Evolutionary conservation across 2,888 invertebrate species (phyloP).

Genomic region (Sesia bembeciformis): DNA sequence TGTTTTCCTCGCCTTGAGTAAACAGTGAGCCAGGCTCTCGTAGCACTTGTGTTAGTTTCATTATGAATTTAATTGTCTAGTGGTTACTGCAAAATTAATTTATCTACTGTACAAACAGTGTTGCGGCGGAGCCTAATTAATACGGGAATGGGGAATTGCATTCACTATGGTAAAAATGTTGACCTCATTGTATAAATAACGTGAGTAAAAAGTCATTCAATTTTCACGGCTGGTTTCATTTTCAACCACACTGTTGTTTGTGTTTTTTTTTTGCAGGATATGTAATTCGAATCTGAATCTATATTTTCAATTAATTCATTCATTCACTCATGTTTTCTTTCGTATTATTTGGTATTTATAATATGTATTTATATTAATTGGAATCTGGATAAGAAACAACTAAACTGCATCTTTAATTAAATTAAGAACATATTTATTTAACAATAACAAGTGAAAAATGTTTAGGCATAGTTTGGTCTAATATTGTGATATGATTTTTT

Average conservation of each 20-base stretch:
- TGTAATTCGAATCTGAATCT: too few species aligned
- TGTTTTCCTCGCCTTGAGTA: neutral
- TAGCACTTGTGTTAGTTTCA: neutral
- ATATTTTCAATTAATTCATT: too few species aligned
- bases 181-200: neutral
- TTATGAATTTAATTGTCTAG: neutral
- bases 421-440: too few species aligned
- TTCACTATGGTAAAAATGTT: neutral
- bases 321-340: too few species aligned
- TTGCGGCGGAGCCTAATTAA: neutral
- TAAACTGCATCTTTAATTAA: too few species aligned
- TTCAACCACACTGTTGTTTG: neutral
- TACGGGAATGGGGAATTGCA: neutral
- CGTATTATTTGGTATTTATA: too few species aligned
- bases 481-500: too few species aligned
- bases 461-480: too few species aligned
- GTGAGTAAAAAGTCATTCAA: neutral
- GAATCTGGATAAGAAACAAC: too few species aligned
- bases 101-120: neutral
- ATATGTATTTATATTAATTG: too few species aligned
- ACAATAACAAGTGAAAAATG: too few species aligned
- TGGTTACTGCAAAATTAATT: neutral
- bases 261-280: too few species aligned
- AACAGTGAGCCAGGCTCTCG: neutral
- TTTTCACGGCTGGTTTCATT: neutral